Base-by-base conservation (phyloP, 2,888 invertebrate species). In the Crossocerus cetratus region DNA sequence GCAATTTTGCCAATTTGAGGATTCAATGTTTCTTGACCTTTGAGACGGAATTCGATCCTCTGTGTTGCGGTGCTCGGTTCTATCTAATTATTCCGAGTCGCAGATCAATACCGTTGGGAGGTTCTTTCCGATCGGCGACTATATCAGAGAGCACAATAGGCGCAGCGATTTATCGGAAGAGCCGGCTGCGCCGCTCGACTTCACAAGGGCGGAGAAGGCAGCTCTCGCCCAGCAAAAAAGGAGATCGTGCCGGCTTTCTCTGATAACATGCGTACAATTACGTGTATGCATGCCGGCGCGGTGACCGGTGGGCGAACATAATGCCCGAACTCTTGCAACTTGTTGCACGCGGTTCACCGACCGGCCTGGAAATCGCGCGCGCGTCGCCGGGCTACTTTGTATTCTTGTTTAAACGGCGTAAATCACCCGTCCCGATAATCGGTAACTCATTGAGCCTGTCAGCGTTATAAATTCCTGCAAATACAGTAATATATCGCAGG, bases 341-440 rank as follows among this genome's bases (percentile, higher is more conserved):
- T 83, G 77, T 81, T 79, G 83, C 79, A 70, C 72, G 59, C 58
- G 71, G 72, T 73, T 74, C 74, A 67, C 23, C 61, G 42, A 60
- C 62, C 67, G 69, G 71, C 67, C 42, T 54, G 74, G 73, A 80
- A 67, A 58, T 59, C 59, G 67, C 70, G 74, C 62, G 53, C 72
- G 43, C 56, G 56, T 57, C 65, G n/a, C n/a, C n/a, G n/a, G 61
- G 72, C 61, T 70, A 56, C 67, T 79, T 74, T 61, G 71, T 22
- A 67, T 55, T 63, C 61, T 64, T 45, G 56, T 44, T 69, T 32
- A 32, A 62, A 65, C 60, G 53, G 20, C 20, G 42, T 42, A n/a
- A 54, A 63, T 69, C 62, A 53, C n/a, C 53, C 53, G 23, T 63
- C 16, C 32, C 11, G 32, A 32, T 32, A 8, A 32, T 32, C 32